A percentile compares a stretch with the other conserved stretches of the same genome.
phyloP scores from a whole-genome alignment of 53 echinoderm and acorn worm species.

The Actinopyga echinites region DNA sequence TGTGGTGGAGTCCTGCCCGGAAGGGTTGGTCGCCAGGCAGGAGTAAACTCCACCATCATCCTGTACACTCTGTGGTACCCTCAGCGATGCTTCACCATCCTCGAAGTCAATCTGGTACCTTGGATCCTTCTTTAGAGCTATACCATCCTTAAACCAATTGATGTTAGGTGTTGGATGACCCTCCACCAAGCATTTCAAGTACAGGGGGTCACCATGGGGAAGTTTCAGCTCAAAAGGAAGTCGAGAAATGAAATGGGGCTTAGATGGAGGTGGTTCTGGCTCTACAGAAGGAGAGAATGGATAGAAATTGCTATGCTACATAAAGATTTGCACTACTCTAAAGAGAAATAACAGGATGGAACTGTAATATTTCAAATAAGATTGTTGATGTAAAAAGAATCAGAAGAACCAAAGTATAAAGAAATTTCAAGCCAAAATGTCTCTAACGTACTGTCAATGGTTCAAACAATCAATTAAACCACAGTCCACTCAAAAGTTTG shows the following conservation, averaged over 20 bases:
- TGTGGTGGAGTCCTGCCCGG: slow-evolving; percentile 70
- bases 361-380: too few relatives aligned
- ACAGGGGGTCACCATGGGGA: slow-evolving; percentile 67
- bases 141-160: slow-evolving; percentile 85
- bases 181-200: slow-evolving; percentile 70
- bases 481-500: too few relatives aligned
- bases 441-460: too few relatives aligned
- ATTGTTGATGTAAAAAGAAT: too few relatives aligned
- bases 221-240: slow-evolving; percentile 55
- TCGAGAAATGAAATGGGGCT: slow-evolving; percentile 38
- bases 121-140: slow-evolving; percentile 59
- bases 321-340: too few relatives aligned
- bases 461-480: too few relatives aligned
- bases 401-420: too few relatives aligned
- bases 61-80: neutral
- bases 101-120: slow-evolving; percentile 35
- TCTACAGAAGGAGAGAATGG: neutral
- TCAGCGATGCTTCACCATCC: slow-evolving; percentile 25
- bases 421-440: too few relatives aligned
- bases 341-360: too few relatives aligned
- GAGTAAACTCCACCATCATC: slow-evolving; percentile 78
- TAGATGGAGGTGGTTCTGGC: slow-evolving; percentile 39
- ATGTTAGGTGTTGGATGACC: slow-evolving; percentile 84
- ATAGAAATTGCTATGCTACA: neutral
- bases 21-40: slow-evolving; percentile 75